Conservation (phyloP, 2,888 invertebrate species). For the Scelioninae gen. 2 region DNA sequence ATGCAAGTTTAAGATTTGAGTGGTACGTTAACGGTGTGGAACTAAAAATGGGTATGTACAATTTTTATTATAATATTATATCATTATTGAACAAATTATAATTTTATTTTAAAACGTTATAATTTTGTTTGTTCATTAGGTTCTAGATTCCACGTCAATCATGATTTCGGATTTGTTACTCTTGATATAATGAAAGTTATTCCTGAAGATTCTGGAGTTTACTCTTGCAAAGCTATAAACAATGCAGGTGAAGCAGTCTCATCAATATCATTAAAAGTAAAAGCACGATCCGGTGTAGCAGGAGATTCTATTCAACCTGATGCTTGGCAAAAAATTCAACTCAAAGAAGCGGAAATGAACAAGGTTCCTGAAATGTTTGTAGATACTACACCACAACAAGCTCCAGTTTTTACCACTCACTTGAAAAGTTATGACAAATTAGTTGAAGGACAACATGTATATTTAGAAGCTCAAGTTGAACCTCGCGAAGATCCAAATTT, state of each 20-base stretch:
- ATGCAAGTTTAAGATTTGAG: slow-evolving; percentile 92
- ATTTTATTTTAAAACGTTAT: neutral
- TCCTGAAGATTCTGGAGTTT: slow-evolving; percentile 92
- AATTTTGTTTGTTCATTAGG: slow-evolving; percentile 74
- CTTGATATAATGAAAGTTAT: slow-evolving; percentile 93
- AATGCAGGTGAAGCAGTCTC: slow-evolving; percentile 96
- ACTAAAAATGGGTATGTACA: slow-evolving; percentile 87
- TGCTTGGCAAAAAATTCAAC: slow-evolving; percentile 93
- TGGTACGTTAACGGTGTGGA: slow-evolving; percentile 97
- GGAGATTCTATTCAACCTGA: slow-evolving; percentile 92
- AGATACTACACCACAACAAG: slow-evolving; percentile 90
- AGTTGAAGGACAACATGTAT: slow-evolving; percentile 90
- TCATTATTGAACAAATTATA: neutral
- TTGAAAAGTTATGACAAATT: slow-evolving; percentile 89
- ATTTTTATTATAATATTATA: slow-evolving; percentile 12
- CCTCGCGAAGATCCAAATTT: slow-evolving; percentile 92
- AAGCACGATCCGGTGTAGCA: slow-evolving; percentile 86
- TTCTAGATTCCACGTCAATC: slow-evolving; percentile 92
- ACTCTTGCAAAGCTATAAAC: slow-evolving; percentile 96
- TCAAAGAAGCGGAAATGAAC: slow-evolving; percentile 94
- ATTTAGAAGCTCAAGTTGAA: slow-evolving; percentile 92
- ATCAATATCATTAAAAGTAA: slow-evolving; percentile 92
- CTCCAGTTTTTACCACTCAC: slow-evolving; percentile 97
- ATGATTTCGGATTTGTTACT: slow-evolving; percentile 96
- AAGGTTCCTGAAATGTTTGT: slow-evolving; percentile 92